Evolutionary conservation across 2,113 vertebrate genomes (phyloP).

Genomic region (Rallus limicola): DNA sequence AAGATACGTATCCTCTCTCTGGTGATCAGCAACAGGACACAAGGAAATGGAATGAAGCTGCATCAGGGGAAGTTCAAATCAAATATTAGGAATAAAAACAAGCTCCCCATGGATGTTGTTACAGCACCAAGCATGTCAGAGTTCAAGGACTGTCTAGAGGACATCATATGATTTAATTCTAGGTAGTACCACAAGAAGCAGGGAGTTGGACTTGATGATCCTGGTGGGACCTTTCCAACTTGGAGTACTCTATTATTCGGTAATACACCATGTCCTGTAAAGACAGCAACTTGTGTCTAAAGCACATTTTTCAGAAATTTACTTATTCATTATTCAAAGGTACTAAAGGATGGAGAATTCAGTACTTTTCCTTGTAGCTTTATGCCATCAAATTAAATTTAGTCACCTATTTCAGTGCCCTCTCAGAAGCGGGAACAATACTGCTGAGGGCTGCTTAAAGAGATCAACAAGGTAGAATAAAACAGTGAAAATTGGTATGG

Average conservation of each 20-base stretch:
- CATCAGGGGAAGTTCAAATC: neutral
- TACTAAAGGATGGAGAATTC: neutral
- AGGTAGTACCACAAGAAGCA: neutral
- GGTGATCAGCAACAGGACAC: neutral
- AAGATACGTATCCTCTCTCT: neutral
- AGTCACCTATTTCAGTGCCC: neutral
- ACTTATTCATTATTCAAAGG: neutral
- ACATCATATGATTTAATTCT: neutral
- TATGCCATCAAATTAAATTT: neutral
- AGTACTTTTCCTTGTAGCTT: neutral
- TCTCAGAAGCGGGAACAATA: neutral
- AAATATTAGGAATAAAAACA: neutral
- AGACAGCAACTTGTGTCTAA: neutral
- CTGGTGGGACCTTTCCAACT: neutral
- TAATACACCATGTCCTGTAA: neutral
- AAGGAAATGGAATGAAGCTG: neutral
- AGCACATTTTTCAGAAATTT: neutral
- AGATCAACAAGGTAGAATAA: neutral
- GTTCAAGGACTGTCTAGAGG: neutral
- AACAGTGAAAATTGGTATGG: neutral
- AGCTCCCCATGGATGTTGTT: neutral
- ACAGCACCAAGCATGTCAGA: neutral
- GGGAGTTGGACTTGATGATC: neutral
- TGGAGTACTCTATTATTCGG: neutral
- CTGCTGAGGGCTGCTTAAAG: neutral